These are phyloP conservation scores for Hemithea aestivaria DNA, from an alignment of 2,888 invertebrate species.

Conservation along the genomic window DNA sequence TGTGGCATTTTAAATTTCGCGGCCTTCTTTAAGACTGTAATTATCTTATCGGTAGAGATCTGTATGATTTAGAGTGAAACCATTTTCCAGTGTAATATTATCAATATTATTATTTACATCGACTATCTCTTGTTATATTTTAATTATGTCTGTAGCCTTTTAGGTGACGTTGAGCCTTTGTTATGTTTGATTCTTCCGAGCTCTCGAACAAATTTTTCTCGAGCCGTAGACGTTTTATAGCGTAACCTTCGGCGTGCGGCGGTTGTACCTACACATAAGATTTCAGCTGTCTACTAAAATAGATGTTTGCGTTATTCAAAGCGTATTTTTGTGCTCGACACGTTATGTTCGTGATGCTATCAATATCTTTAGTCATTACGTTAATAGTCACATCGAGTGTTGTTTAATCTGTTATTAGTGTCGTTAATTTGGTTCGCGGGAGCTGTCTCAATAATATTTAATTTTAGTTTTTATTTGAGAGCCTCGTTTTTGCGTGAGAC, in stretches of 20 bases:
- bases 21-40: constrained; percentile 57
- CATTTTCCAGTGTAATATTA: constrained; percentile 41
- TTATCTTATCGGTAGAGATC: constrained; percentile 39
- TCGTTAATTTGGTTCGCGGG: constrained; percentile 11
- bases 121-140: constrained; percentile 35
- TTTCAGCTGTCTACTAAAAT: constrained; percentile 17
- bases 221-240: constrained; percentile 8
- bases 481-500: no score
- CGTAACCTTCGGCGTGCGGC: constrained; percentile 9
- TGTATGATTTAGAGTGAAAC: constrained; percentile 39
- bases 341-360: constrained; percentile 2
- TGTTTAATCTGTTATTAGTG: constrained; percentile 17
- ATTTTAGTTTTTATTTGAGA: constrained; percentile 11
- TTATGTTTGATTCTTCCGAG: constrained; percentile 52
- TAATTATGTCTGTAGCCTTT: constrained; percentile 40
- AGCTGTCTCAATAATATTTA: constrained; percentile 5
- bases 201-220: constrained; percentile 46
- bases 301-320: constrained; percentile 10
- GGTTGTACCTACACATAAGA: constrained; percentile 10
- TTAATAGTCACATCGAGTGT: constrained; percentile 4
- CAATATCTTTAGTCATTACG: constrained; percentile 6
- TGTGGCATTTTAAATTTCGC: constrained; percentile 33
- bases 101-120: constrained; percentile 29
- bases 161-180: constrained; percentile 48
- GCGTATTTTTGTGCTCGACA: constrained; percentile 13